Evolutionary conservation across 2,113 vertebrate species (phyloP), one percentile per base, ranked within the genome.

Genomic region (Meles meles): DNA sequence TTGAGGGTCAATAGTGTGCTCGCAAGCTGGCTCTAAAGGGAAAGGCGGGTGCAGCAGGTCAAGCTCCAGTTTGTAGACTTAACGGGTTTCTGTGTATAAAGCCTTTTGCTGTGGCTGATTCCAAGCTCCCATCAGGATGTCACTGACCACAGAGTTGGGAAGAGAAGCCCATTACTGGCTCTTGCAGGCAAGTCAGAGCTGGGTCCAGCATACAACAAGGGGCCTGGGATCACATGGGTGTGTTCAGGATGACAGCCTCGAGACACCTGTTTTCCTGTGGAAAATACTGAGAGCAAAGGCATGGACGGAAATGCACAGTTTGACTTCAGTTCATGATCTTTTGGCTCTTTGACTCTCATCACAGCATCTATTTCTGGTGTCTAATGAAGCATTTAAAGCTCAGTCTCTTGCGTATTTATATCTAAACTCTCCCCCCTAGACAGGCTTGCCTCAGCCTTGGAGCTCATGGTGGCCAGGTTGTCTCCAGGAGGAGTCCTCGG

Each of bases 201-300:
- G 0, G 0, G 17, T 21, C n/a, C 34, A 67, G 55, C 49, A 23
- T 14, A 61, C 2, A 74, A 52, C 20, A 17, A 0, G 2, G 2
- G 34, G n/a, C 49, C 20, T 65, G 61, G 65, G 39, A 34, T 63
- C 17, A 9, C 15, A 39, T 14, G 47, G 10, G 1, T 44, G 31
- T 27, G 47, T 47, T 87, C 3, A 21, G 29, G 18, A 57, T 63
- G 27, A 42, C 4, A 6, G 17, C 7, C 86, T 87, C 52, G 5
- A n/a, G 34, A 65, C 29, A 55, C 52, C 12, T 9, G 1, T 69
- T 86, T 23, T 42, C 31, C 12, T 13, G 25, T 13, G 20, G 44
- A 80, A 29, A 14, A 18, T 47, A 3, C 49, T 65, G 39, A 82
- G 44, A 37, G 77, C 25, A 42, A 79, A 87, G 52, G 4, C 23